Conservation (phyloP, 2,113 vertebrate genomes). For the Hippocampus guttulatus region DNA sequence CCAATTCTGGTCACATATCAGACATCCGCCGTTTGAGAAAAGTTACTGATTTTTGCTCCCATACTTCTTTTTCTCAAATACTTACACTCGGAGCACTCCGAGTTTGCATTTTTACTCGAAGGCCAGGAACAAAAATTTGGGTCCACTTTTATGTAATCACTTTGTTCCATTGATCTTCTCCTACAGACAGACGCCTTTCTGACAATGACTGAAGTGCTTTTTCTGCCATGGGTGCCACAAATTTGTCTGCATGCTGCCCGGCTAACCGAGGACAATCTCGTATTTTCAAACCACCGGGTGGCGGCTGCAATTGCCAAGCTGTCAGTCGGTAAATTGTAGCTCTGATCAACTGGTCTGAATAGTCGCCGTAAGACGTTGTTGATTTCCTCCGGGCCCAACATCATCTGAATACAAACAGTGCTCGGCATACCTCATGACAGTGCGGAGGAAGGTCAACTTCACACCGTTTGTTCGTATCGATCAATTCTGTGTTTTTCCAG, state of each 20-base stretch:
- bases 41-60: too few relatives aligned
- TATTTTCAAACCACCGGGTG: conserved; percentile 18
- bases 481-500: conserved; percentile 18
- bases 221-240: background rate
- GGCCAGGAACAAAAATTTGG: too few relatives aligned
- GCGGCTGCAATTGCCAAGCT: conserved; percentile 22
- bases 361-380: background rate
- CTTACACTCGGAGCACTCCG: too few relatives aligned
- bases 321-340: conserved; percentile 25
- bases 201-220: conserved; percentile 20
- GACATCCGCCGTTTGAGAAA: too few relatives aligned
- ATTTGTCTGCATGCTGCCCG: conserved; percentile 14
- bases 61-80: too few relatives aligned
- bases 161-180: conserved; percentile 8
- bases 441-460: background rate
- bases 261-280: conserved; percentile 16
- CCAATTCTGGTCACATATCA: too few relatives aligned
- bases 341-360: conserved; percentile 17
- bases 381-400: conserved; percentile 2
- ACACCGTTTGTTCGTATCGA: background rate
- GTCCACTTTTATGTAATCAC: too few relatives aligned
- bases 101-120: too few relatives aligned
- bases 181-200: conserved; percentile 5
- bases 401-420: conserved; percentile 39
- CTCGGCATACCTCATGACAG: conserved; percentile 15